These are phyloP conservation scores for Brachionus manjavacas DNA, from an alignment of 1,140 invertebrate genomes.

Conservation along the genomic window DNA sequence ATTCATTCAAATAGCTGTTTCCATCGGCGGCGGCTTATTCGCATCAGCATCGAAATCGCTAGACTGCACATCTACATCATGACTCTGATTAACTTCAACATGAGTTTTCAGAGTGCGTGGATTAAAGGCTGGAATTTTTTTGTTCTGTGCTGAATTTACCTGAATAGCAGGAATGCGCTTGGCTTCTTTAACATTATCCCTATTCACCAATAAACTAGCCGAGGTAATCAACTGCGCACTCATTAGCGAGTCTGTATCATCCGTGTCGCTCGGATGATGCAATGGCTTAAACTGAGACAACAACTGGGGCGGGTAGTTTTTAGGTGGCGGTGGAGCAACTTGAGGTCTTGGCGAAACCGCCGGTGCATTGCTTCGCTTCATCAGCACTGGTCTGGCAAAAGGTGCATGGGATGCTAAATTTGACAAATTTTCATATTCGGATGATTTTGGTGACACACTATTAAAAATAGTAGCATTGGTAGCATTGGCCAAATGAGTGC, in stretches of 20 bases:
- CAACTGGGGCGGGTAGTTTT: slow-evolving; percentile 5
- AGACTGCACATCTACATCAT: slow-evolving; percentile 15
- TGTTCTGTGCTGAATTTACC: neutral
- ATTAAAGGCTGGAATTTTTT: neutral
- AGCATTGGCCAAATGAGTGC: neutral
- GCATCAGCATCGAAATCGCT: neutral
- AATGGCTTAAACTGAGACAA: neutral
- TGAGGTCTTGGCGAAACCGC: neutral
- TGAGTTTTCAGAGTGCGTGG: neutral
- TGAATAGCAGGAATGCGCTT: neutral
- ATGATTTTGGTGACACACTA: neutral
- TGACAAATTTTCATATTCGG: slow-evolving; percentile 16
- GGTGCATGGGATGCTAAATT: neutral
- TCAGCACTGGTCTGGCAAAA: neutral
- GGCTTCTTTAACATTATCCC: slow-evolving; percentile 15
- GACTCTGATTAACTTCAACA: neutral
- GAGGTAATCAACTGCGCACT: slow-evolving; percentile 24
- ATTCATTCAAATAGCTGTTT: slow-evolving; percentile 31
- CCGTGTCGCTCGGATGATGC: neutral
- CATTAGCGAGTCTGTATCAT: slow-evolving; percentile 11
- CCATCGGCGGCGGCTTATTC: slow-evolving; percentile 30
- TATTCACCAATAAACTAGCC: neutral
- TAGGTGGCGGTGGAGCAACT: neutral
- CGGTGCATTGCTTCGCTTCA: neutral
- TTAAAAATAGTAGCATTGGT: neutral